phyloP scores from a whole-genome alignment of 2,797 vertebrate species.

The Cetoscarus ocellatus region DNA sequence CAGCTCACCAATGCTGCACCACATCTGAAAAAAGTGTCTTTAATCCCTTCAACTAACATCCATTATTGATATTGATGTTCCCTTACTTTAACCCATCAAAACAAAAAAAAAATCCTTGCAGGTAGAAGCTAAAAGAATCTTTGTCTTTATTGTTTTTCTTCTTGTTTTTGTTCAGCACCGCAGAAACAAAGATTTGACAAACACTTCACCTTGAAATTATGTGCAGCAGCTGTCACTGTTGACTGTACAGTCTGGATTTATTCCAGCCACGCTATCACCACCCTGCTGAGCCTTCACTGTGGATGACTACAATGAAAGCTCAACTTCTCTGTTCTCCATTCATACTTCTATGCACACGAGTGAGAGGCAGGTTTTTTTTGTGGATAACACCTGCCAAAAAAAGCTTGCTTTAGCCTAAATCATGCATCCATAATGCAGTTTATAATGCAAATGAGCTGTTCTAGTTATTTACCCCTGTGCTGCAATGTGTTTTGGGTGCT shows the following conservation, averaged over 20 bases:
- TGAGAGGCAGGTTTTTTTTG: slow-evolving; percentile 64
- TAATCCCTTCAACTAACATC: slow-evolving; percentile 57
- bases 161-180: slow-evolving; percentile 21
- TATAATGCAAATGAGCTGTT: slow-evolving; percentile 32
- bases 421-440: slow-evolving; percentile 41
- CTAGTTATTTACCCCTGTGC: slow-evolving; percentile 32
- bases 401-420: slow-evolving; percentile 47
- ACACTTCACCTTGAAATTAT: slow-evolving; percentile 40
- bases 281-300: slow-evolving; percentile 57
- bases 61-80: slow-evolving; percentile 66
- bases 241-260: slow-evolving; percentile 46
- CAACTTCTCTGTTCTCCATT: slow-evolving; percentile 60
- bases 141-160: slow-evolving; percentile 27
- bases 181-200: slow-evolving; percentile 54
- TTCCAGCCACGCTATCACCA: slow-evolving; percentile 53
- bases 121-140: slow-evolving; percentile 43
- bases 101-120: slow-evolving; percentile 30
- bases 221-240: slow-evolving; percentile 51
- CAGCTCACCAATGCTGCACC: slow-evolving; percentile 67
- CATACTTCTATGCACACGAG: slow-evolving; percentile 55
- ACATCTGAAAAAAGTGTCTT: slow-evolving; percentile 61
- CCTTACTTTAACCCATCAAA: slow-evolving; percentile 40
- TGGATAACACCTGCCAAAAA: slow-evolving; percentile 63
- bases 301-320: slow-evolving; percentile 59
- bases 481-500: slow-evolving; percentile 23